Evolutionary conservation across 2,113 vertebrate genomes (phyloP), one percentile per base, ranked within the genome.

Genomic region (Callospermophilus lateralis): DNA sequence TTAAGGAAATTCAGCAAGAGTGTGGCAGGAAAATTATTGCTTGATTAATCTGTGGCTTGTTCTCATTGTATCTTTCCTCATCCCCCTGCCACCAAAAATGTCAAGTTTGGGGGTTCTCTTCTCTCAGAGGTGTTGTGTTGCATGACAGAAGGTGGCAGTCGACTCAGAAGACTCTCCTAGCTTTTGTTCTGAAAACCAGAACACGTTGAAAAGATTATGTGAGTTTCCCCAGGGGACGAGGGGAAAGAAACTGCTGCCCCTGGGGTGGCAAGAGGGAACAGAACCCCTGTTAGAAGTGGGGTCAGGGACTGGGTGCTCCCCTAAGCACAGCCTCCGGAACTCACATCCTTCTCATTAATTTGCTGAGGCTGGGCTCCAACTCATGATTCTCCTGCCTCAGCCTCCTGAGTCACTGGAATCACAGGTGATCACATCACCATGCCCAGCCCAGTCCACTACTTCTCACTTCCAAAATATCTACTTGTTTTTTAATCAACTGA

Each of bases 1-100:
- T 58, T 61, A 87, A 94, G 45, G 76, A 87, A 95, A 92, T 45
- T 79, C 76, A 87, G 48, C 24, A 78, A 73, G 20, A 92, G 17
- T 55, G 26, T 26, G 9, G 19, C 22, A 12, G 19, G n/a, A 74
- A 78, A 91, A 84, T 61, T 13, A 51, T 26, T 53, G 39, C 42
- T n/a, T 15, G 13, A 63, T 93, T 89, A 63, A 58, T 76, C 53
- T 83, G 28, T 34, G 42, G 12, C 37, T 92, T 81, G n/a, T 89
- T 93, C 32, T 28, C 39, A 8, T 45, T 51, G 24, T 88, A 26
- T 78, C 17, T 74, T 78, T 77, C 51, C 7, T 85, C 16, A 26
- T 58, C 20, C 6, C 55, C 67, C 68, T 45, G 45, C 37, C 19
- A 42, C 7, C 17, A 28, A 42, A 37, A 55, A 80, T 15, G 11